A percentile compares a stretch with the other conserved stretches of the same genome.
These are phyloP conservation scores for Phyllotis vaccarum DNA, from an alignment of 2,797 vertebrate species.

Conservation along the genomic window DNA sequence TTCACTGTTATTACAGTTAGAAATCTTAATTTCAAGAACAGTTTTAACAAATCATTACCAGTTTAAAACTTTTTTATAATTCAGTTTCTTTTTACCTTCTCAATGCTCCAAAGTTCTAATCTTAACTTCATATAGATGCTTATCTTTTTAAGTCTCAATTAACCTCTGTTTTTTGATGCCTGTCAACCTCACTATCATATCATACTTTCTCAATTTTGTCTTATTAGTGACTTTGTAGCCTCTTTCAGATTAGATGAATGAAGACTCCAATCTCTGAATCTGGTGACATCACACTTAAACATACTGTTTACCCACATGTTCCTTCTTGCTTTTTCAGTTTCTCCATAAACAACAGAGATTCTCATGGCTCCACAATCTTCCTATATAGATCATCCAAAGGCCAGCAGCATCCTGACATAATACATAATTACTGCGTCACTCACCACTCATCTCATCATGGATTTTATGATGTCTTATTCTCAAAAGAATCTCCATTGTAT, in stretches of 20 bases:
- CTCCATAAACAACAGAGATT: background rate
- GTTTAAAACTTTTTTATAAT: background rate
- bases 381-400: background rate
- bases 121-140: background rate
- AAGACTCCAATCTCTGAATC: background rate
- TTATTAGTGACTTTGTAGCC: background rate
- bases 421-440: background rate
- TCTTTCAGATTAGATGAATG: background rate
- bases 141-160: background rate
- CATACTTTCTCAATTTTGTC: background rate
- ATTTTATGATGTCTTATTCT: background rate
- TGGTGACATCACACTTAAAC: background rate
- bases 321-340: background rate
- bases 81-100: background rate
- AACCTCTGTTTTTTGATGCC: background rate
- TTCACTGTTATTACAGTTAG: conserved; percentile 36
- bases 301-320: background rate
- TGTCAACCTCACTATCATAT: background rate
- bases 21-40: background rate
- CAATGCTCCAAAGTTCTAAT: background rate
- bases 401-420: no score
- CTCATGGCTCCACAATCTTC: no score
- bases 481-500: background rate
- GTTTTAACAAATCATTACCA: background rate
- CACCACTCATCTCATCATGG: no score